Conservation (phyloP, 1,140 invertebrate genomes). For the Colletes latitarsis region DNA sequence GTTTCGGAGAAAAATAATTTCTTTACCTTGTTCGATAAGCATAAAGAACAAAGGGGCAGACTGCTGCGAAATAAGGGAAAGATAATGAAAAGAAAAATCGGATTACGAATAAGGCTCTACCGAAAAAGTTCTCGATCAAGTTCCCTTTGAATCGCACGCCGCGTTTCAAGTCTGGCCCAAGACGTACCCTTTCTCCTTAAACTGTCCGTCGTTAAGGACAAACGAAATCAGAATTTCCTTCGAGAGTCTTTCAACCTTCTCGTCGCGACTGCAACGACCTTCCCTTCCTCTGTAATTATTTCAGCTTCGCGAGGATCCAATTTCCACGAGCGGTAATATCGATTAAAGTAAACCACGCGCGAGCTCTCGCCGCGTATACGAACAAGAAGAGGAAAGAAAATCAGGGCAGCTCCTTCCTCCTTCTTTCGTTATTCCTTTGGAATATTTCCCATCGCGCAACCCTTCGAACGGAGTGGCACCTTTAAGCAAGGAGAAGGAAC, state of each 20-base stretch:
- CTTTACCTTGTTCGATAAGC: too few relatives aligned
- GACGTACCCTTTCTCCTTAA: slow-evolving; percentile 1
- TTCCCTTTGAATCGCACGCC: neutral
- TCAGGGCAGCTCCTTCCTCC: neutral
- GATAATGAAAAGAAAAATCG: neutral
- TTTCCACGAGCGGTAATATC: slow-evolving; percentile 37
- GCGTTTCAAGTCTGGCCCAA: neutral
- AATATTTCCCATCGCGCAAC: too few relatives aligned
- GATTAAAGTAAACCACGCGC: slow-evolving; percentile 32
- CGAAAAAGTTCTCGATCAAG: neutral
- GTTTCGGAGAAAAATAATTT: neutral
- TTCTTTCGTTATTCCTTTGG: too few relatives aligned
- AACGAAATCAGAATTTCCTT: slow-evolving; percentile 44
- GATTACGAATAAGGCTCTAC: neutral
- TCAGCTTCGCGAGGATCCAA: slow-evolving; percentile 26
- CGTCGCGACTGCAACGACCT: neutral
- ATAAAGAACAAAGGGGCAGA: too few relatives aligned
- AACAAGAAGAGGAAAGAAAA: neutral
- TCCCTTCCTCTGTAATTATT: slow-evolving; percentile 36
- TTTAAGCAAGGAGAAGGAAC: too few relatives aligned
- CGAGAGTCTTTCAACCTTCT: slow-evolving; percentile 3
- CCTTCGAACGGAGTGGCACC: too few relatives aligned
- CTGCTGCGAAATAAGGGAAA: neutral
- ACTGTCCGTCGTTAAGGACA: slow-evolving; percentile 22
- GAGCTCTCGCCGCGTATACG: neutral